Evolutionary conservation across 2,888 invertebrate genomes (phyloP).

Genomic region (Philopedon plagiatum): DNA sequence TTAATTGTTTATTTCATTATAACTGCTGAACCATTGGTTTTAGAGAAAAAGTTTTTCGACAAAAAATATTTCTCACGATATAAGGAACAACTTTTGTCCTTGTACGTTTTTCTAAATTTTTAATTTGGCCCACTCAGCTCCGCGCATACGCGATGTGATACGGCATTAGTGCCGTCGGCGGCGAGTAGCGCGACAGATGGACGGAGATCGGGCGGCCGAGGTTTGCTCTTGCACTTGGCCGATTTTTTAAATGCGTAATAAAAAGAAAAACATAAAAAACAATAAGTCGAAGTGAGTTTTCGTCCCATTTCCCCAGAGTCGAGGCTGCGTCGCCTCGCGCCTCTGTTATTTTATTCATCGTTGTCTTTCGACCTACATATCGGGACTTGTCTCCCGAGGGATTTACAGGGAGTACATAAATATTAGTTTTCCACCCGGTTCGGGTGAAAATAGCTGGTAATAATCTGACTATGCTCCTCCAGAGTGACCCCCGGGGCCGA

Average conservation of each 20-base stretch:
- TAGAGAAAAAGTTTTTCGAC: too few species aligned
- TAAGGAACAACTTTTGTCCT: too few species aligned
- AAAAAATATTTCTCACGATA: too few species aligned
- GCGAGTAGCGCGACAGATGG: too few species aligned
- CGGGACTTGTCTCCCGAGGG: constrained; percentile 30
- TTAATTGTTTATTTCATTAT: too few species aligned
- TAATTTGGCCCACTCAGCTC: too few species aligned
- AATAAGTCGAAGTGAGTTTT: constrained; percentile 7
- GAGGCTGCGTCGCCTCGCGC: background rate
- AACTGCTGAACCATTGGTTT: too few species aligned
- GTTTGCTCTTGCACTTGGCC: too few species aligned
- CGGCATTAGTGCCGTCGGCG: too few species aligned
- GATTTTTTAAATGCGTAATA: background rate
- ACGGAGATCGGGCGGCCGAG: too few species aligned
- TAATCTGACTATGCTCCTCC: constrained; percentile 61
- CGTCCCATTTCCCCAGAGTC: background rate
- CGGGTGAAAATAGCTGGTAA: constrained; percentile 60
- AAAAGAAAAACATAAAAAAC: constrained; percentile 1
- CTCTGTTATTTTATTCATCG: constrained; percentile 39
- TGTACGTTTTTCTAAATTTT: too few species aligned
- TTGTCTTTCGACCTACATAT: constrained; percentile 48
- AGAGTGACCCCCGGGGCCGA: constrained; percentile 56
- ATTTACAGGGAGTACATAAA: constrained; percentile 44
- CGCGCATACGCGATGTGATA: too few species aligned
- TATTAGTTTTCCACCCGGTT: constrained; percentile 47